phyloP scores from a whole-genome alignment of 2,888 invertebrate species.

The Camponotus fellah region DNA sequence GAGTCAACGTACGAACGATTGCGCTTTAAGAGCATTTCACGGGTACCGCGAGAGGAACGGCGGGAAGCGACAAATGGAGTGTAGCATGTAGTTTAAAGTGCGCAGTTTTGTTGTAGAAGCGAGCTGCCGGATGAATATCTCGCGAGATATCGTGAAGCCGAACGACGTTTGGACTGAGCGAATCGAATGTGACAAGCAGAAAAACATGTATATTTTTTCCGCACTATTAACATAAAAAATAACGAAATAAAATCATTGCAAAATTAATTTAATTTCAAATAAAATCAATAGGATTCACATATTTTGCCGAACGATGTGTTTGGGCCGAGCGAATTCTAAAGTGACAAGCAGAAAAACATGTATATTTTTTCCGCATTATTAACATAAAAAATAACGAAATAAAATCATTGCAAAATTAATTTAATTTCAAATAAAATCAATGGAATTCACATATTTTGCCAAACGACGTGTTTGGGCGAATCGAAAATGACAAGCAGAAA shows the following conservation, averaged over 20 bases:
- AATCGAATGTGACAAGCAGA: neutral
- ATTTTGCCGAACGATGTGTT: no score
- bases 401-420: neutral
- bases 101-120: slow-evolving; percentile 19
- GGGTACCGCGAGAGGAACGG: neutral
- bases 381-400: neutral
- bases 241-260: no score
- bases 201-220: neutral
- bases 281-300: no score
- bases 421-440: no score
- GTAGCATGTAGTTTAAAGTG: slow-evolving; percentile 30
- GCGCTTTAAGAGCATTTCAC: slow-evolving; percentile 69
- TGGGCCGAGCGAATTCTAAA: no score
- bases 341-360: neutral
- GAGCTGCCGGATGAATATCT: neutral
- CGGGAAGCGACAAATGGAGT: neutral
- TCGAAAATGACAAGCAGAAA: neutral
- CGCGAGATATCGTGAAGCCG: neutral
- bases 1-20: slow-evolving; percentile 74
- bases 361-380: neutral
- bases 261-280: no score
- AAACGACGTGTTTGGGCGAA: no score
- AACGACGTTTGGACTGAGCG: neutral
- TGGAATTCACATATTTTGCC: no score
- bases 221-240: no score